Evolutionary conservation across 2,888 invertebrate genomes (phyloP).

Genomic region (Cataglyphis livida): DNA sequence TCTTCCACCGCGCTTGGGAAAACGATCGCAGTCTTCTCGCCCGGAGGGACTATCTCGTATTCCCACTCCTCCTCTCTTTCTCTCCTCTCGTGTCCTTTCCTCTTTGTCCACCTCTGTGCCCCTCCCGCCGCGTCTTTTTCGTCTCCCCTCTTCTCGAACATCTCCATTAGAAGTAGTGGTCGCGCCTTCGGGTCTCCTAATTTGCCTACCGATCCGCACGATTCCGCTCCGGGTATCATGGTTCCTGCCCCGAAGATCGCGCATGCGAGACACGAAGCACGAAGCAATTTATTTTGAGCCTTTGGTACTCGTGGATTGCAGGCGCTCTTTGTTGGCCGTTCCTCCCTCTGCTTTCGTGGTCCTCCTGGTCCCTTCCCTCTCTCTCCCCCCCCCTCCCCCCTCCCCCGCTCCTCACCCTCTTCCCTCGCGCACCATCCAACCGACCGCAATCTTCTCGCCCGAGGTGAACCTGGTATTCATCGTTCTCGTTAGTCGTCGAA

Average conservation of each 20-base stretch:
- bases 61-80: slow-evolving; percentile 20
- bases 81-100: slow-evolving; percentile 3
- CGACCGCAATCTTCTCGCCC: slow-evolving; percentile 56
- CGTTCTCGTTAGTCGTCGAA: slow-evolving; percentile 71
- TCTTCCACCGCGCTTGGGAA: slow-evolving; percentile 75
- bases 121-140: slow-evolving; percentile 5
- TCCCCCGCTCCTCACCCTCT: neutral
- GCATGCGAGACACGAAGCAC: slow-evolving; percentile 58
- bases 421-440: neutral
- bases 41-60: slow-evolving; percentile 63
- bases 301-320: slow-evolving; percentile 55
- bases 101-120: slow-evolving; percentile 41
- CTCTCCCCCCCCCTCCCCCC: neutral
- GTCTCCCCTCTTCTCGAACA: slow-evolving; percentile 57
- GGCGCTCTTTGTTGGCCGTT: slow-evolving; percentile 60
- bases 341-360: slow-evolving; percentile 54
- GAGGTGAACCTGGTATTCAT: slow-evolving; percentile 62
- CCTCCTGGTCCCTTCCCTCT: slow-evolving; percentile 27
- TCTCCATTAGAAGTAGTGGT: slow-evolving; percentile 73
- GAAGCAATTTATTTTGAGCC: slow-evolving; percentile 69
- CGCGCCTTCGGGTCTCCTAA: slow-evolving; percentile 72
- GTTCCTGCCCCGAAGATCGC: slow-evolving; percentile 43
- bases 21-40: slow-evolving; percentile 70
- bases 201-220: slow-evolving; percentile 76
- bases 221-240: slow-evolving; percentile 68